phyloP scores from a whole-genome alignment of 1,140 invertebrate genomes.

The Anastrepha obliqua region DNA sequence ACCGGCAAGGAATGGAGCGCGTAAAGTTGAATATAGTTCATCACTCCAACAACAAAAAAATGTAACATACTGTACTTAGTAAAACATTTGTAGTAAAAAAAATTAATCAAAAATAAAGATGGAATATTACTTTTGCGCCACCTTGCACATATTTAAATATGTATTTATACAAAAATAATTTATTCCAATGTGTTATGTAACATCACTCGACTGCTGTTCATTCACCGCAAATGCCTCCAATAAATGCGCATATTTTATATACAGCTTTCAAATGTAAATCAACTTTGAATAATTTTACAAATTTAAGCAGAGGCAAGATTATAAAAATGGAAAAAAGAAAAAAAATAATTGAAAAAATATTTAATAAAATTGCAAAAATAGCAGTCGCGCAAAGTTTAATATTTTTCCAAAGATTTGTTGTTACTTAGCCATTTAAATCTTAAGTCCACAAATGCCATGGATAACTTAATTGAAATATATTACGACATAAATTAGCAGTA shows the following conservation, averaged over 20 bases:
- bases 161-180: too few species aligned
- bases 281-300: conserved; percentile 39
- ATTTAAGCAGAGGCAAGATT: background rate
- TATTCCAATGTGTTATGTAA: conserved; percentile 42
- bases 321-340: background rate
- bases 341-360: background rate
- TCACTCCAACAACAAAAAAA: too few species aligned
- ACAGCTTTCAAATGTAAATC: conserved; percentile 42
- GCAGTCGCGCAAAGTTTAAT: background rate
- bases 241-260: conserved; percentile 45
- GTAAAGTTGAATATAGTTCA: too few species aligned
- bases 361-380: background rate
- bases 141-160: background rate
- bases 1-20: too few species aligned
- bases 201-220: conserved; percentile 7
- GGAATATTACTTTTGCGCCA: background rate
- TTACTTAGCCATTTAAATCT: conserved; percentile 40
- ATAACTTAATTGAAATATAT: conserved; percentile 53
- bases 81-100: too few species aligned
- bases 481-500: conserved; percentile 46
- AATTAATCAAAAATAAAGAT: too few species aligned
- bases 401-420: background rate
- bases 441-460: conserved; percentile 37
- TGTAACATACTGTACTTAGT: too few species aligned
- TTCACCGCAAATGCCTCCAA: conserved; percentile 24